Base-by-base conservation (phyloP, 2,797 vertebrate species). In the Macrochelys suwanniensis region DNA sequence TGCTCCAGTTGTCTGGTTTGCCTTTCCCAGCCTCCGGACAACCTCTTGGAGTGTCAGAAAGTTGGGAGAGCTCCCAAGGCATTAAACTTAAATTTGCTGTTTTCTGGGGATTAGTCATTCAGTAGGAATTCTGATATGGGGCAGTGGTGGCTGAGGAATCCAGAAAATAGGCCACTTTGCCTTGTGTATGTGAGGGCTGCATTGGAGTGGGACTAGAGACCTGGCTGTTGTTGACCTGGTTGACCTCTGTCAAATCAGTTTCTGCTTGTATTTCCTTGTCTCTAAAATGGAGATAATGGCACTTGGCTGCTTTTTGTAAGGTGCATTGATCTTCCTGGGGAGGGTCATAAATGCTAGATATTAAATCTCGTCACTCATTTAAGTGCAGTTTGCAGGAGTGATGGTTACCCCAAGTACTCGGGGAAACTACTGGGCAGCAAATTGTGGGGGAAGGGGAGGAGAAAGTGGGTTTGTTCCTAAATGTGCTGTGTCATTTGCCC, bases 201-300 rank as follows among this genome's bases (percentile, higher is more conserved):
- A 0, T 15, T 11, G 42, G 45, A 74, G 82, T 82, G 2, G 59
- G 88, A 0, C 0, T 1, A 2, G 26, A 28, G 12, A 16, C 11
- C 15, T 4, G 37, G 45, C 78, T 19, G 65, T 2, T 57, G 84
- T 50, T 53, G n/a, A n/a, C 5, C 26, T 0, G 15, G 3, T 5
- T 85, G 50, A 1, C 3, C 1, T 0, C 0, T 1, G 77, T 28
- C 25, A 1, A 1, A 13, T 8, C 1, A 3, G 37, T 17, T 5
- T 26, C 37, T 11, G 9, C 71, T 45, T 15, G 42, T 2, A 0
- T 50, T 1, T 0, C n/a, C 53, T 47, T 1, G 15, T 19, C 26
- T 10, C 11, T 53, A 80, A 37, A 5, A 13, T 0, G 0, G 13
- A 47, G 79, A 47, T 45, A 19, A 26, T 12, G 25, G 42, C 37